These are phyloP conservation scores for Netelia fuscicornis DNA, from an alignment of 2,888 invertebrate species.

Conservation along the genomic window DNA sequence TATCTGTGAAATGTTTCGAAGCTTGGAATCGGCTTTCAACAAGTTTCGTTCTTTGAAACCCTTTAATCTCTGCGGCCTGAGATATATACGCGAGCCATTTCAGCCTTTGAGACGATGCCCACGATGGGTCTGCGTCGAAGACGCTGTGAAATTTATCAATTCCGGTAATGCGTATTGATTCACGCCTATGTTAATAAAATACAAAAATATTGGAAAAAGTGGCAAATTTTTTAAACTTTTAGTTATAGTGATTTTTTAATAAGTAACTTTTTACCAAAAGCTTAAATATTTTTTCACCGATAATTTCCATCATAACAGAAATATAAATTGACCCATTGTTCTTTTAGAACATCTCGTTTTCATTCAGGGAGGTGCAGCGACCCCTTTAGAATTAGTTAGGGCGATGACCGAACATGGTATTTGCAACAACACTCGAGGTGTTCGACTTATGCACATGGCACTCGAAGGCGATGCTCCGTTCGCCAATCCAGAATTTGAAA, in stretches of 20 bases:
- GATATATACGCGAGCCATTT: slow-evolving; percentile 75
- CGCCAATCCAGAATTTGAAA: slow-evolving; percentile 88
- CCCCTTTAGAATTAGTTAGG: slow-evolving; percentile 91
- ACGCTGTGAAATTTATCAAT: slow-evolving; percentile 79
- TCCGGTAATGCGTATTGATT: slow-evolving; percentile 74
- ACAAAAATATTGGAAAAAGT: background rate
- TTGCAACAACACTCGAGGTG: slow-evolving; percentile 89
- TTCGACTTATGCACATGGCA: slow-evolving; percentile 96
- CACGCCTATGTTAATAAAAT: background rate
- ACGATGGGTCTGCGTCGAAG: slow-evolving; percentile 81
- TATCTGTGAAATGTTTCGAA: slow-evolving; percentile 71
- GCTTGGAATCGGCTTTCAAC: slow-evolving; percentile 66
- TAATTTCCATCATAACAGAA: background rate
- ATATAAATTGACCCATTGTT: slow-evolving; percentile 6
- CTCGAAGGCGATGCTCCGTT: slow-evolving; percentile 94
- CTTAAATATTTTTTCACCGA: background rate
- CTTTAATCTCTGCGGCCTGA: slow-evolving; percentile 69
- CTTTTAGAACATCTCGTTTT: slow-evolving; percentile 93
- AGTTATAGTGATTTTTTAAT: background rate
- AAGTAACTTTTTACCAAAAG: no score
- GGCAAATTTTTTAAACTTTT: background rate
- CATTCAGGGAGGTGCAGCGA: slow-evolving; percentile 96
- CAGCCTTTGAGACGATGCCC: slow-evolving; percentile 79
- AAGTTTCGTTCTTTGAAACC: slow-evolving; percentile 66
- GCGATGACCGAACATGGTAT: slow-evolving; percentile 94